phyloP scores from a whole-genome alignment of 2,113 vertebrate species.

The Uropsilus gracilis region DNA sequence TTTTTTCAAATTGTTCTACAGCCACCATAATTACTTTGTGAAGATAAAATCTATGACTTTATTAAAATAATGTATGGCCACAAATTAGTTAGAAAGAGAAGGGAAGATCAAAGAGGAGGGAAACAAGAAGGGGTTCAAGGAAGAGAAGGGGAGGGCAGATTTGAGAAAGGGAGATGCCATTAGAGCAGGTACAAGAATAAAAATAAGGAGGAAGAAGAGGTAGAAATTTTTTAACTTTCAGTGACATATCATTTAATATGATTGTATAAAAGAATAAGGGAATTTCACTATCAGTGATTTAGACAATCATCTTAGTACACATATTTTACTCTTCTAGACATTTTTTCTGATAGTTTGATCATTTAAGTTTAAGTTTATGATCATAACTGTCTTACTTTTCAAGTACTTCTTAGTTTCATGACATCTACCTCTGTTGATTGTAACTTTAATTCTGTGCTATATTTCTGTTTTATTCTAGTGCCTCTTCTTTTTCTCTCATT shows the following conservation, averaged over 20 bases:
- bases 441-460: not conserved
- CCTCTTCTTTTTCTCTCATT: not conserved
- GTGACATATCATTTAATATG: not conserved
- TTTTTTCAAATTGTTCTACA: not conserved
- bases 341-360: not conserved
- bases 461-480: not conserved
- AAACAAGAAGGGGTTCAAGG: not conserved
- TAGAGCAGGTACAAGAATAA: not conserved
- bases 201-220: not conserved
- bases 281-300: not conserved
- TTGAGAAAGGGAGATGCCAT: not conserved
- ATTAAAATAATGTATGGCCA: not conserved
- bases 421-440: not conserved
- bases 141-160: not conserved
- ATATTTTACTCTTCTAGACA: not conserved
- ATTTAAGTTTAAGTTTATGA: conserved; percentile 3
- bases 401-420: not conserved
- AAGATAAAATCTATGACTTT: not conserved
- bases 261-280: not conserved
- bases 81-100: not conserved
- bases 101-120: not conserved
- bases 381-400: not conserved
- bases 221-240: not conserved
- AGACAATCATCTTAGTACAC: not conserved
- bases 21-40: not conserved